A percentile compares a stretch with the other conserved stretches of the same genome.
Conservation (phyloP, 2,113 vertebrate species). For the Bujurquina vittata region DNA sequence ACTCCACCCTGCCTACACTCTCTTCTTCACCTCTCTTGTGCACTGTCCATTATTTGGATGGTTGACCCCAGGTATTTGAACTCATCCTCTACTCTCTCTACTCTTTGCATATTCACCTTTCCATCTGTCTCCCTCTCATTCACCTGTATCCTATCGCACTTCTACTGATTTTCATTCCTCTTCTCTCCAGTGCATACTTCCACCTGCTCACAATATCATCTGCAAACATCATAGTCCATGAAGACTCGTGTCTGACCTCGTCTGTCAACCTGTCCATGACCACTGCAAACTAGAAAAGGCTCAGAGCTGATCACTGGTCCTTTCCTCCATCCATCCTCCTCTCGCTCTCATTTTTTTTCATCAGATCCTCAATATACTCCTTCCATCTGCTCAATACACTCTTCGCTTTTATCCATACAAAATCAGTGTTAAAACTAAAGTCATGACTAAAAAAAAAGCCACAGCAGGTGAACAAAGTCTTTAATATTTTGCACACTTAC, state of each 20-base stretch:
- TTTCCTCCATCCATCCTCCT: background rate
- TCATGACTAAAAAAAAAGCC: no score
- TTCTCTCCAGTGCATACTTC: background rate
- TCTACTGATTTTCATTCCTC: background rate
- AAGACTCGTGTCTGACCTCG: background rate
- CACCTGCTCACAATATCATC: background rate
- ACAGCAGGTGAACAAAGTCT: background rate
- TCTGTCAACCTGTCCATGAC: background rate
- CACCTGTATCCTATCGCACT: background rate
- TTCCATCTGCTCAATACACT: background rate
- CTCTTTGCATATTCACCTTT: background rate
- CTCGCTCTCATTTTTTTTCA: background rate
- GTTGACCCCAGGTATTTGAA: background rate
- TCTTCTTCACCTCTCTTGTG: background rate
- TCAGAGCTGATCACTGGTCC: background rate
- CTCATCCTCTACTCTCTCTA: background rate
- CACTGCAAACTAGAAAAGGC: background rate
- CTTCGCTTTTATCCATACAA: background rate
- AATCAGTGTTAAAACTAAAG: background rate
- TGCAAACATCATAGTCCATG: background rate
- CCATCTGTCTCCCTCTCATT: background rate
- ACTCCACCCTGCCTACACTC: background rate
- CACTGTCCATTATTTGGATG: background rate
- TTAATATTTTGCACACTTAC: background rate
- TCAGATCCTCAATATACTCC: background rate